Conservation (phyloP, 92 coral and sea anemone genomes). For the Actinernus sp. region DNA sequence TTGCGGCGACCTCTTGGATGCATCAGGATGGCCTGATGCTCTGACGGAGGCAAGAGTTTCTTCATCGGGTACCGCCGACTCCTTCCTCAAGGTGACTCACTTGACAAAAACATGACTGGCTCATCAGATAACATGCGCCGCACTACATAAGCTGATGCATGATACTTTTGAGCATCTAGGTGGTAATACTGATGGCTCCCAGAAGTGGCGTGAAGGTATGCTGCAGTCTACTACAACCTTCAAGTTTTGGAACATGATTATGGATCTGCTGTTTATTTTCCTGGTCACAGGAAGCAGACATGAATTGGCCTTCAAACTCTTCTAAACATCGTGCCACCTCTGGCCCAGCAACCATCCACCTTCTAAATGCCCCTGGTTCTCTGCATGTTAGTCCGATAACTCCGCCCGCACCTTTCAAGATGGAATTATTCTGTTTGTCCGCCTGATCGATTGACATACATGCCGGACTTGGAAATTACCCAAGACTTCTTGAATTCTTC, state of each 20-base stretch:
- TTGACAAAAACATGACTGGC: conserved; percentile 30
- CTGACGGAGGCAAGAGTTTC: conserved; percentile 31
- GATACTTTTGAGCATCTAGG: conserved; percentile 2
- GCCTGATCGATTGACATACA: conserved; percentile 15
- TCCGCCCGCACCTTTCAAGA: conserved; percentile 35
- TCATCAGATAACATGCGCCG: conserved; percentile 23
- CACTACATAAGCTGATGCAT: conserved; percentile 9
- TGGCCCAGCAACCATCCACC: no score
- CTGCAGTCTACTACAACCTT: conserved; percentile 42
- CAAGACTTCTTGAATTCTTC: no score
- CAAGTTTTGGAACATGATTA: conserved; percentile 16
- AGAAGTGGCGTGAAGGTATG: conserved; percentile 21
- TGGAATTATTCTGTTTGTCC: conserved; percentile 36
- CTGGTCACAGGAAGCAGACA: conserved; percentile 18
- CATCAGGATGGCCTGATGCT: conserved; percentile 34
- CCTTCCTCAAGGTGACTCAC: conserved; percentile 26
- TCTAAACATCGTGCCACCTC: no score
- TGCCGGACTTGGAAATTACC: conserved; percentile 52
- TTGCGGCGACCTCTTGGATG: conserved; percentile 28
- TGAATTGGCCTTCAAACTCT: no score
- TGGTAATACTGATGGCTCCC: conserved; percentile 7
- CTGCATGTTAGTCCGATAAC: conserved; percentile 38
- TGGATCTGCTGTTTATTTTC: conserved; percentile 33
- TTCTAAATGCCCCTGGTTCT: no score
- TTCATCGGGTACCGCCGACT: conserved; percentile 33